Conservation (phyloP, 2,888 invertebrate genomes). For the Scaptomyza flava region DNA sequence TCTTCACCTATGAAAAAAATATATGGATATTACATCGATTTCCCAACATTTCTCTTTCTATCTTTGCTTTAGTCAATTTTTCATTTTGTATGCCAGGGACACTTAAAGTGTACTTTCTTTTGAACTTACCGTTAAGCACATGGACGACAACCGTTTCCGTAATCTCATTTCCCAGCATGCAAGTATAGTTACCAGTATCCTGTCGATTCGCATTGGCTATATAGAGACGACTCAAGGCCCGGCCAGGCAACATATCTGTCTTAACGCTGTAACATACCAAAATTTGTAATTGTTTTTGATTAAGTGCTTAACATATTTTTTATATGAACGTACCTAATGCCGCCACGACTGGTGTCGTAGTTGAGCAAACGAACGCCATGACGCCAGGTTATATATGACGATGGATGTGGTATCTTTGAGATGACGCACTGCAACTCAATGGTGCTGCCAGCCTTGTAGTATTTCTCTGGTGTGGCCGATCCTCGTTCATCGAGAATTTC, state of each 20-base stretch:
- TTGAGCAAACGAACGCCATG: conserved; percentile 90
- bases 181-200: conserved; percentile 92
- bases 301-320: not conserved
- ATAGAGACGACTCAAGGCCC: conserved; percentile 90
- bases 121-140: conserved; percentile 89
- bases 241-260: conserved; percentile 90
- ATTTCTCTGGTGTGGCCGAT: conserved; percentile 90
- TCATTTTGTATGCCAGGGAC: too few relatives aligned
- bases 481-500: conserved; percentile 93
- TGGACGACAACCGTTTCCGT: conserved; percentile 90
- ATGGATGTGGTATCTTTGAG: conserved; percentile 91
- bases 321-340: conserved; percentile 88
- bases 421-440: conserved; percentile 93
- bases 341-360: conserved; percentile 91
- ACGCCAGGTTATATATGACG: conserved; percentile 91
- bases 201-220: conserved; percentile 92
- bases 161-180: conserved; percentile 89
- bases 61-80: too few relatives aligned
- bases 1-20: conserved; percentile 79
- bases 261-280: conserved; percentile 87
- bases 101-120: not conserved
- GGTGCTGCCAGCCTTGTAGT: conserved; percentile 93
- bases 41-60: too few relatives aligned
- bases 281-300: not conserved
- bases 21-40: not conserved